A percentile compares a stretch with the other conserved stretches of the same genome.
Conservation (phyloP, 2,888 invertebrate species). For the Brenthis hecate region DNA sequence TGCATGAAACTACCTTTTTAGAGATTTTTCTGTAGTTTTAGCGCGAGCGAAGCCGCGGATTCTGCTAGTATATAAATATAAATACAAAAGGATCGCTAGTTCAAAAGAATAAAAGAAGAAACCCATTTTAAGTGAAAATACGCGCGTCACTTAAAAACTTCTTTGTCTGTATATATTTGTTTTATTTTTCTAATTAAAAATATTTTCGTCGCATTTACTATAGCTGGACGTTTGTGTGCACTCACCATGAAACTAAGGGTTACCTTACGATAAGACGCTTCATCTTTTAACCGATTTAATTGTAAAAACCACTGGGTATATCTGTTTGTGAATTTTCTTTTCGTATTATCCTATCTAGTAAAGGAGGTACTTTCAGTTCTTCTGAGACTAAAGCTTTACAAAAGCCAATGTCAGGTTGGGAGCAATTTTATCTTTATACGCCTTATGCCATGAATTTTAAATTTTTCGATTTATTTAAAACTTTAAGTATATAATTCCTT, state of each 20-base stretch:
- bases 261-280: slow-evolving; percentile 38
- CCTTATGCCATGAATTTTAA: too few relatives aligned
- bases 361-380: too few relatives aligned
- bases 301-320: slow-evolving; percentile 7
- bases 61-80: neutral
- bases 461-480: too few relatives aligned
- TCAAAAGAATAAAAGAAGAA: neutral
- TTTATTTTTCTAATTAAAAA: slow-evolving; percentile 35
- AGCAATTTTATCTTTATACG: too few relatives aligned
- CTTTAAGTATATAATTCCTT: too few relatives aligned
- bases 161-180: slow-evolving; percentile 16
- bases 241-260: slow-evolving; percentile 37
- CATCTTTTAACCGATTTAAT: slow-evolving; percentile 16
- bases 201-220: slow-evolving; percentile 28
- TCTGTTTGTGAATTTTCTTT: neutral
- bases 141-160: slow-evolving; percentile 21
- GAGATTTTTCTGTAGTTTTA: too few relatives aligned
- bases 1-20: too few relatives aligned
- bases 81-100: neutral
- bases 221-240: slow-evolving; percentile 33
- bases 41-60: too few relatives aligned
- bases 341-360: too few relatives aligned
- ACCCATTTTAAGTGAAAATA: slow-evolving; percentile 5
- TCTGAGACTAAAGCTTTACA: too few relatives aligned
- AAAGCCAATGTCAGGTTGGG: too few relatives aligned